Conservation (phyloP, 2,113 vertebrate species). For the Sceloporus undulatus region DNA sequence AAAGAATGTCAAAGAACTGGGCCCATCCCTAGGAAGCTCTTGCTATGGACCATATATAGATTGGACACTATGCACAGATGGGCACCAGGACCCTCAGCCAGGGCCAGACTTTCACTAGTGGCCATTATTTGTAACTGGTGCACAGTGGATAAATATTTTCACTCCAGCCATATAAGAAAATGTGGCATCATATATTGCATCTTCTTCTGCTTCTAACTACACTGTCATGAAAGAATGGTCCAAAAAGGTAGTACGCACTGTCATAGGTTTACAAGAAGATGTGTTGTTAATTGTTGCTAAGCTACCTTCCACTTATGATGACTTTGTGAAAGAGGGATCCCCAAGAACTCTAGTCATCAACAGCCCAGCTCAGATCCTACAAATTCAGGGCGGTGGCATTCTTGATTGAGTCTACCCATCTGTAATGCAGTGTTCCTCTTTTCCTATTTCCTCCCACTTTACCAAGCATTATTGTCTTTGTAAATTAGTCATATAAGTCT, state of each 20-base stretch:
- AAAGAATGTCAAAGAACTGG: background rate
- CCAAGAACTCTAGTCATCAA: too few species aligned
- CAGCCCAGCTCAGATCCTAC: too few species aligned
- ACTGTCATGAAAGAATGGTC: conserved; percentile 4
- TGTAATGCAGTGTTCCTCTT: too few species aligned
- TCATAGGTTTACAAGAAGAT: background rate
- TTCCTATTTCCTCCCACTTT: too few species aligned
- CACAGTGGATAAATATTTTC: background rate
- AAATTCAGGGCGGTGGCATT: too few species aligned
- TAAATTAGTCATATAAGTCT: too few species aligned
- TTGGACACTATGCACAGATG: background rate
- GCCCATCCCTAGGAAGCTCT: background rate
- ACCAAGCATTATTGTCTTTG: too few species aligned
- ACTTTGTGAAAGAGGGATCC: too few species aligned
- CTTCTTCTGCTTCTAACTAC: background rate
- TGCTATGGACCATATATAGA: background rate
- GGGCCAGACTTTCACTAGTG: background rate
- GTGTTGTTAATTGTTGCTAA: too few species aligned
- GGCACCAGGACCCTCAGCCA: background rate
- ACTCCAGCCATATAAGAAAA: background rate
- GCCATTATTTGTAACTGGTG: too few species aligned
- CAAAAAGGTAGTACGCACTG: background rate
- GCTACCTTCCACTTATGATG: too few species aligned
- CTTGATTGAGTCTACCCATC: too few species aligned
- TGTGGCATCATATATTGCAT: background rate